Conservation (phyloP, 2,888 invertebrate species). For the Idaea aversata region DNA sequence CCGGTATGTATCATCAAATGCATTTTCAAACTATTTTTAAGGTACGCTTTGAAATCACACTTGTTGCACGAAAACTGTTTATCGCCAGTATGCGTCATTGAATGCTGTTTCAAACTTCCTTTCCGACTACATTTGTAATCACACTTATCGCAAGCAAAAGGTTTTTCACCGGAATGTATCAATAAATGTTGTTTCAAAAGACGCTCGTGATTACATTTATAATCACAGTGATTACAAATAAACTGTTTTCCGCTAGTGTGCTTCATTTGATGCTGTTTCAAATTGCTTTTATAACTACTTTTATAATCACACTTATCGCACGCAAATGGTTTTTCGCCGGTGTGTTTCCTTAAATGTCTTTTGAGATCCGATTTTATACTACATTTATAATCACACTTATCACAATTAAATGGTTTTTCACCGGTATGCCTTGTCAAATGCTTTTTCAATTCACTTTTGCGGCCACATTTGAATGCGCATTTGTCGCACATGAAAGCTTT, state of each 20-base stretch:
- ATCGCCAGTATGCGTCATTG: slow-evolving; percentile 3
- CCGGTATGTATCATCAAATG: background rate
- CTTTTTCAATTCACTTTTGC: background rate
- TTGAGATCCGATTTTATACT: background rate
- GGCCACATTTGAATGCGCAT: background rate
- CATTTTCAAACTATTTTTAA: background rate
- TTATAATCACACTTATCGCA: background rate
- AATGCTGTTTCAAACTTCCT: background rate
- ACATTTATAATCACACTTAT: background rate
- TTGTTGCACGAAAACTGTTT: background rate
- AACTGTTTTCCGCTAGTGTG: background rate
- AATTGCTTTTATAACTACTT: background rate
- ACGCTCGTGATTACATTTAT: background rate
- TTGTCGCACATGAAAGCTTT: background rate
- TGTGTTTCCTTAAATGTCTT: background rate
- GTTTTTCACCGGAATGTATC: slow-evolving; percentile 10
- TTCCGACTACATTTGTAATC: background rate
- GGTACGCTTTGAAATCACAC: background rate
- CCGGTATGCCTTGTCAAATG: background rate
- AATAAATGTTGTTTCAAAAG: slow-evolving; percentile 3
- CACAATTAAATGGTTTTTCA: background rate
- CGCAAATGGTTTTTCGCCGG: background rate
- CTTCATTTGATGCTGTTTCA: background rate
- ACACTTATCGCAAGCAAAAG: slow-evolving; percentile 9
- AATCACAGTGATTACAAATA: slow-evolving; percentile 5